These are phyloP conservation scores for Glandiceps talaboti DNA, from an alignment of 53 echinoderm and acorn worm species.

Conservation along the genomic window DNA sequence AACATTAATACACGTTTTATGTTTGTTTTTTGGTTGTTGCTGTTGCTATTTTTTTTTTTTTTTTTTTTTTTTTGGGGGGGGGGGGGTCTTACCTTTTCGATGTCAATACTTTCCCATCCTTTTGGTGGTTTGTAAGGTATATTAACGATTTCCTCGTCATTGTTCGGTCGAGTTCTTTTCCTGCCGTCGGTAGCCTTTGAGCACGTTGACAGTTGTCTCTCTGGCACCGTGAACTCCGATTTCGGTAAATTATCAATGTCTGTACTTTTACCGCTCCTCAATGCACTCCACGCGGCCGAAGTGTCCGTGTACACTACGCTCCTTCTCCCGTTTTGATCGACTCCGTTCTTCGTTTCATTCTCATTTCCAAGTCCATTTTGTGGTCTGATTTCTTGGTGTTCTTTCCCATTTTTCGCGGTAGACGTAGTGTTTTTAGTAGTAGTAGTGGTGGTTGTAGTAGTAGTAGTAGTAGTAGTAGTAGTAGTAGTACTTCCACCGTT, in stretches of 20 bases:
- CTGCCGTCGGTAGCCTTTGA: not conserved
- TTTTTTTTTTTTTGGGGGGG: too few species aligned
- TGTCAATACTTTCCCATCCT: constrained; percentile 19
- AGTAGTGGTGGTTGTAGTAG: too few species aligned
- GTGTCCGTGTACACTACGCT: constrained; percentile 74
- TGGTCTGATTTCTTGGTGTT: not conserved
- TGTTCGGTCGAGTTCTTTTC: not conserved
- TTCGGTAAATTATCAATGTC: not conserved
- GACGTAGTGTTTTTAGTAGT: too few species aligned
- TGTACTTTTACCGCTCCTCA: constrained; percentile 8
- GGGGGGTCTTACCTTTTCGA: not conserved
- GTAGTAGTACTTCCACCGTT: too few species aligned
- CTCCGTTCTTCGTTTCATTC: not conserved
- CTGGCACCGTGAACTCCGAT: not conserved
- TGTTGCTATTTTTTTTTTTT: too few species aligned
- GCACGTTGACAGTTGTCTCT: not conserved
- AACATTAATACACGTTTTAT: too few species aligned
- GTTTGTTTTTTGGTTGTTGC: too few species aligned
- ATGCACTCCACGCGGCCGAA: constrained; percentile 74
- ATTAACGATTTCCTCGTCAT: constrained; percentile 7
- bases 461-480: too few species aligned
- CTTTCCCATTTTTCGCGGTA: not conserved
- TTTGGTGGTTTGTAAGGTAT: constrained; percentile 37
- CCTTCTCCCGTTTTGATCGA: not conserved
- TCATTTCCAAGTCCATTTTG: not conserved